Percentiles rank a stretch among this genome's conserved stretches.
Conservation (phyloP, 2,797 vertebrate genomes). For the Anguilla obscura region DNA sequence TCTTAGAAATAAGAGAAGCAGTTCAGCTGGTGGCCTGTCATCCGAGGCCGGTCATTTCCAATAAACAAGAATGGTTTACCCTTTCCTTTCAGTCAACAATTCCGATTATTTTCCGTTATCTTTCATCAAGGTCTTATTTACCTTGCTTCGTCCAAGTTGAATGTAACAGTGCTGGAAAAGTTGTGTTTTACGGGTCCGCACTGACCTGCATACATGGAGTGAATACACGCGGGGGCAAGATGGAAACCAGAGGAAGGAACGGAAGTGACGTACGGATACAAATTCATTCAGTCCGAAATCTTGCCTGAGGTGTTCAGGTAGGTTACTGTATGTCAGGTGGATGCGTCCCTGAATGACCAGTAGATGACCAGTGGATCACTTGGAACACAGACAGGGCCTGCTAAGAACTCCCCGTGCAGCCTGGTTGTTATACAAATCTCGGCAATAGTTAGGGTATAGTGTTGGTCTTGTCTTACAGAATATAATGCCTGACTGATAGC, state of each 20-base stretch:
- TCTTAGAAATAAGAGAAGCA: background rate
- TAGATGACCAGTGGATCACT: background rate
- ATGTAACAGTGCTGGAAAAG: slow-evolving; percentile 60
- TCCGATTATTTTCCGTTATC: background rate
- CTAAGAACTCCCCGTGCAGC: background rate
- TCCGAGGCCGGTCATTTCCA: slow-evolving; percentile 14
- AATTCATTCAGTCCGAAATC: background rate
- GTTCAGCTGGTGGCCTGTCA: slow-evolving; percentile 38
- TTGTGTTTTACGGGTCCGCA: slow-evolving; percentile 66
- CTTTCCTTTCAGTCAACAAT: background rate
- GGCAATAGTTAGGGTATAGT: too few species aligned
- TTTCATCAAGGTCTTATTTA: slow-evolving; percentile 50
- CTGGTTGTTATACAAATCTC: too few species aligned
- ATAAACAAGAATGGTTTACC: background rate
- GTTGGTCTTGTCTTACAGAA: background rate
- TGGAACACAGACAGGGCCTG: background rate
- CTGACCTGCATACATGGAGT: slow-evolving; percentile 76
- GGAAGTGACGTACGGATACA: slow-evolving; percentile 68
- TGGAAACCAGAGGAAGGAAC: slow-evolving; percentile 67
- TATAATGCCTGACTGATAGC: too few species aligned
- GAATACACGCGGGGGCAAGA: slow-evolving; percentile 77
- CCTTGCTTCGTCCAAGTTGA: slow-evolving; percentile 57
- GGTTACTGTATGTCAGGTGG: background rate
- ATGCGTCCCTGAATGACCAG: background rate
- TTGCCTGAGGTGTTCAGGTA: background rate